Percentiles rank a stretch among this genome's conserved stretches.
phyloP scores from a whole-genome alignment of 2,113 vertebrate genomes.

The Apaloderma vittatum region DNA sequence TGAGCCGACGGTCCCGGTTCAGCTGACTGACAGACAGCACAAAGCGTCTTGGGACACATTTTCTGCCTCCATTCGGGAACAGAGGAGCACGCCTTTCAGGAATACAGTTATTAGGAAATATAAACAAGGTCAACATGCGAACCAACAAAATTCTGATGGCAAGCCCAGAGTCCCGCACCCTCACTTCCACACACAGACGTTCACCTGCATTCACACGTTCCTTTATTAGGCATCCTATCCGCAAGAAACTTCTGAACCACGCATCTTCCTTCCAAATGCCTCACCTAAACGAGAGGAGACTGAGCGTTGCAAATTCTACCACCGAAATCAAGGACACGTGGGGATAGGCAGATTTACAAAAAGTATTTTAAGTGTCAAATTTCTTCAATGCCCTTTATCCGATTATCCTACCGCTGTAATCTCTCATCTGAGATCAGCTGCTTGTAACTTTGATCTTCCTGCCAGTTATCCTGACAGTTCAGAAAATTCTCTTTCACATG shows the following conservation, averaged over 20 bases:
- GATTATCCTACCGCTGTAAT: constrained; percentile 57
- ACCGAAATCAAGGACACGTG: neutral
- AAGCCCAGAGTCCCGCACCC: neutral
- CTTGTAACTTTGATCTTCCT: constrained; percentile 60
- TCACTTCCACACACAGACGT: neutral
- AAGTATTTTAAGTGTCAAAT: constrained; percentile 54
- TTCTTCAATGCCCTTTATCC: constrained; percentile 57
- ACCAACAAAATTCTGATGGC: neutral
- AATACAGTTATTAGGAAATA: neutral
- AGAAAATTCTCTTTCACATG: neutral
- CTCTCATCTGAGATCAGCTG: constrained; percentile 57
- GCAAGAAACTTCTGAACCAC: neutral
- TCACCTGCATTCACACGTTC: neutral
- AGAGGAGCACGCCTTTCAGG: neutral
- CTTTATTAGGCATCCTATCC: neutral
- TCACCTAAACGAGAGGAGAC: neutral
- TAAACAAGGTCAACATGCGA: neutral
- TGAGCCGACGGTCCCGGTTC: neutral
- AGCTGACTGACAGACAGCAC: neutral
- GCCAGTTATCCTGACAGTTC: constrained; percentile 1
- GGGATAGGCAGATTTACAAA: constrained; percentile 24
- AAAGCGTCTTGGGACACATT: neutral
- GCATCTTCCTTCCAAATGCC: neutral
- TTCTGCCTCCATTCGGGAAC: neutral
- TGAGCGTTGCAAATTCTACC: neutral